These are phyloP conservation scores for Actinia equina DNA, from an alignment of 64 coral and sea anemone species.

Conservation along the genomic window DNA sequence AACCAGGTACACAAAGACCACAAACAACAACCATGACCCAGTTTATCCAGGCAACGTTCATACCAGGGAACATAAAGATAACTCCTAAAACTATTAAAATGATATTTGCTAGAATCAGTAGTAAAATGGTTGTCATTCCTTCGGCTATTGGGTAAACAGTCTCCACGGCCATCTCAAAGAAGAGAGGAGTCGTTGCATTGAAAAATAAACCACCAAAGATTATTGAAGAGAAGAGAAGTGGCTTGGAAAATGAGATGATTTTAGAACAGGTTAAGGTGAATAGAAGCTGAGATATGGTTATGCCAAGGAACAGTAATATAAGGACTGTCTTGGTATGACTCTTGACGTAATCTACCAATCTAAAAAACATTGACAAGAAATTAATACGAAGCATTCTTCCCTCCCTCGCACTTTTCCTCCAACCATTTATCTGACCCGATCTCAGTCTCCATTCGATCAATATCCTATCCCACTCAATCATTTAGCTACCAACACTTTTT, in stretches of 20 bases:
- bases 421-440: too few species aligned
- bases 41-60: slow-evolving; percentile 47
- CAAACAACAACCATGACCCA: slow-evolving; percentile 40
- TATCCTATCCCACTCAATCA: too few species aligned
- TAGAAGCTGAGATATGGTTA: slow-evolving; percentile 31
- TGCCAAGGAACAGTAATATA: slow-evolving; percentile 14
- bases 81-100: slow-evolving; percentile 42
- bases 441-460: too few species aligned
- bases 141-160: slow-evolving; percentile 44
- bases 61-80: slow-evolving; percentile 42
- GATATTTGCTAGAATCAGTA: background rate
- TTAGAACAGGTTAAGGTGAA: slow-evolving; percentile 63
- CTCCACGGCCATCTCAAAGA: slow-evolving; percentile 64
- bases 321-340: slow-evolving; percentile 50
- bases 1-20: slow-evolving; percentile 32
- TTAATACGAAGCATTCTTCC: background rate
- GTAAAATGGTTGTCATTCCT: slow-evolving; percentile 26
- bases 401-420: too few species aligned
- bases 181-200: slow-evolving; percentile 40
- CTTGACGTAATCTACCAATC: slow-evolving; percentile 46
- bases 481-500: too few species aligned
- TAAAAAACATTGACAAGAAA: background rate
- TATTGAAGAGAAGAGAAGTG: slow-evolving; percentile 51
- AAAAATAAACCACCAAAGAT: slow-evolving; percentile 49
- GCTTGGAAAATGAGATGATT: slow-evolving; percentile 48